phyloP scores from a whole-genome alignment of 1,140 invertebrate genomes.

The Whitmania pigra region DNA sequence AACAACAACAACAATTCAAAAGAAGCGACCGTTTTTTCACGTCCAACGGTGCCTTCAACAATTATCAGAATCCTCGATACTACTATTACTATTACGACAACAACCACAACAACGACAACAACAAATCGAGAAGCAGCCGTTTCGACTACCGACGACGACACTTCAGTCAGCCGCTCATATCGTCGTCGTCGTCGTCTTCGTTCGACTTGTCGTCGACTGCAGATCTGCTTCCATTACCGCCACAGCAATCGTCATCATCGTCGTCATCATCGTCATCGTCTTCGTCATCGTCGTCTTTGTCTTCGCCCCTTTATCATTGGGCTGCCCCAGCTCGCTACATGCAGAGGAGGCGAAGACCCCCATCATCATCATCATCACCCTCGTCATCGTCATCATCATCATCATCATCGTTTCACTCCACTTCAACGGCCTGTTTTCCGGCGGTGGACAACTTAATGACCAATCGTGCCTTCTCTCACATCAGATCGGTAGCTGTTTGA shows the following conservation, averaged over 20 bases:
- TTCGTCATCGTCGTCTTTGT: neutral
- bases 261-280: neutral
- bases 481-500: no score
- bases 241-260: neutral
- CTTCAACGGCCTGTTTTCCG: no score
- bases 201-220: neutral
- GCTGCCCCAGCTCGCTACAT: no score
- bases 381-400: neutral
- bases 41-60: neutral
- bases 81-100: neutral
- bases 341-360: neutral
- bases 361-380: slow-evolving; percentile 1
- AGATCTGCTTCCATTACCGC: neutral
- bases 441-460: no score
- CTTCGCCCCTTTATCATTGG: neutral
- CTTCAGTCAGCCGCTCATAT: neutral
- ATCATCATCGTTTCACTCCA: neutral
- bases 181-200: neutral
- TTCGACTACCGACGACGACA: neutral
- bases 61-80: neutral
- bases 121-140: neutral
- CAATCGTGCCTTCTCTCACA: no score
- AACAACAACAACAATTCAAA: neutral
- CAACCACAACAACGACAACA: neutral
- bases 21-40: neutral